Evolutionary conservation across 2,888 invertebrate species (phyloP), one percentile per base, ranked within the genome.

Genomic region (Lissocephala sabroskyi): DNA sequence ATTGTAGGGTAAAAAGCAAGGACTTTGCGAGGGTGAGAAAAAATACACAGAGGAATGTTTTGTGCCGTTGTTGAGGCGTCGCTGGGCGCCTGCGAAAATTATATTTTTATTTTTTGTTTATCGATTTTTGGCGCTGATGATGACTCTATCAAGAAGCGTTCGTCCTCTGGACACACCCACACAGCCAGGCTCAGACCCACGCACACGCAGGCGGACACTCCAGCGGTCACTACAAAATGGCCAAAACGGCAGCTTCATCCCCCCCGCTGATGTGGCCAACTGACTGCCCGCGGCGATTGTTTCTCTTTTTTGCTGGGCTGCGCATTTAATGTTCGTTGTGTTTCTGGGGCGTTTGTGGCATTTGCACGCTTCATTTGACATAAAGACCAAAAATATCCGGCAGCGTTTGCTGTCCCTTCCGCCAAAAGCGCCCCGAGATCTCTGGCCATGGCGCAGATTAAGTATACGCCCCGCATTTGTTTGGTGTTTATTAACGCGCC

Each of bases 311-410:
- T 23, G 23, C 23, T 23, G 23, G 23, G 53, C 46, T 75, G 75
- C 67, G 71, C 68, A 66, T 71, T 74, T 74, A 68, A 71, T 74
- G 75, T 54, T 28, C 49, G 50, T 26, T 52, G 39, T 41, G 48
- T 50, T 58, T 32, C 29, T 50, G 58, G 74, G 67, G 60, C 62
- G 65, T 65, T 57, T 64, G 53, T 54, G 73, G 68, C 71, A 76
- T 76, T 71, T 65, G 74, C 74, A 71, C 65, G 76, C 76, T 76
- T 73, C 71, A 71, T 71, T 71, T 73, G 66, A 59, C 76, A 76
- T 62, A 73, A 76, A 76, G 65, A 63, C 62, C 70, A 58, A 73
- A 71, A 76, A 73, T 76, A 76, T 54, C 73, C 68, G 59, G 46
- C 35, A 45, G 60, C 62, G 51, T 62, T 51, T 32, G 23, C 46